Conservation (phyloP, 2,113 vertebrate species). For the Canis aureus region DNA sequence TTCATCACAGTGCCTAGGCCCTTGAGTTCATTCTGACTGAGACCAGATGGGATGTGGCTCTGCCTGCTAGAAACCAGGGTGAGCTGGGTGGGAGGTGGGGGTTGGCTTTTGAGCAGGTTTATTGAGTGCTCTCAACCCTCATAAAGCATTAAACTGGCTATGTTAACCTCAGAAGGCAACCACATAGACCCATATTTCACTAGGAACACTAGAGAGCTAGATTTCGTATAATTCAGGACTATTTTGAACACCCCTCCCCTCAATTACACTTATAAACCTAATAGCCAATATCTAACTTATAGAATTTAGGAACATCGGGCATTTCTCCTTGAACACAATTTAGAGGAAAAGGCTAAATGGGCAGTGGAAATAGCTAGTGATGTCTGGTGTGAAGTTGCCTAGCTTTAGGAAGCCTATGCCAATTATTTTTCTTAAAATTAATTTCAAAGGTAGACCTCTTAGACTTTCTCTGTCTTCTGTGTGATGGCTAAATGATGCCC, state of each 20-base stretch:
- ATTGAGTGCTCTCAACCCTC: not conserved
- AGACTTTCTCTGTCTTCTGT: not conserved
- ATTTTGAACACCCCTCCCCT: not conserved
- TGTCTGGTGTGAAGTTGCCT: not conserved
- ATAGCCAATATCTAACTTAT: not conserved
- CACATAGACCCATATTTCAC: not conserved
- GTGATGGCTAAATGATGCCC: not conserved
- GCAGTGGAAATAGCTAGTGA: not conserved
- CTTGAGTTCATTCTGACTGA: not conserved
- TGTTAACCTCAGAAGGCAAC: not conserved
- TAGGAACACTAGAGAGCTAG: not conserved
- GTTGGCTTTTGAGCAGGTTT: not conserved
- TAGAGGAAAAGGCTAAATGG: not conserved
- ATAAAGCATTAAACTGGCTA: not conserved
- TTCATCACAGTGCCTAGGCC: not conserved
- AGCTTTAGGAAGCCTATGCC: not conserved
- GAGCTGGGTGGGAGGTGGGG: not conserved
- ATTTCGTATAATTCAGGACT: constrained; percentile 25
- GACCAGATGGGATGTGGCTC: not conserved
- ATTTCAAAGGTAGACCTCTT: constrained; percentile 17
- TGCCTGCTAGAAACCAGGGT: not conserved
- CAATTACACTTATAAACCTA: constrained; percentile 24
- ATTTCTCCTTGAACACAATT: constrained; percentile 15
- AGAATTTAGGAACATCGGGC: constrained; percentile 32
- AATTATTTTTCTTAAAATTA: not conserved